Conservation (phyloP, 2,797 vertebrate genomes). For the Pantherophis vulpinus region DNA sequence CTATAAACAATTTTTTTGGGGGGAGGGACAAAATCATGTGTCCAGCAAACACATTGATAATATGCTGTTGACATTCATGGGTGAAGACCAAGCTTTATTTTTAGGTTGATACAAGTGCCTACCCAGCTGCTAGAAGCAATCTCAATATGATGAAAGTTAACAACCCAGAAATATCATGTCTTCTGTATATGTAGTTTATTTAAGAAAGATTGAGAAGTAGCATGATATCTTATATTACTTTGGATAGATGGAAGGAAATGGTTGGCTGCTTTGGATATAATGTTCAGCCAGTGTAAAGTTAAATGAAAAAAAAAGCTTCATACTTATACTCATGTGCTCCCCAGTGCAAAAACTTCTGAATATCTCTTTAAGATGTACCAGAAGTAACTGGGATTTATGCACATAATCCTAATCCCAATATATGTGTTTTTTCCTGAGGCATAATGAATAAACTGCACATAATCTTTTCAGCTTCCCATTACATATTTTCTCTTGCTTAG, state of each 20-base stretch:
- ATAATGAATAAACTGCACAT: background rate
- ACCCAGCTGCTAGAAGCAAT: background rate
- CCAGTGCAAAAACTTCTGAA: background rate
- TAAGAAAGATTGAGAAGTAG: background rate
- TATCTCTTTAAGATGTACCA: background rate
- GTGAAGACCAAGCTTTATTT: constrained; percentile 17
- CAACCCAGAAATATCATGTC: constrained; percentile 13
- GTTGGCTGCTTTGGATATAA: background rate
- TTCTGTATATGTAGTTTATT: constrained; percentile 21
- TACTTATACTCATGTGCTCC: background rate
- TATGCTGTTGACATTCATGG: background rate
- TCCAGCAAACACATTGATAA: background rate
- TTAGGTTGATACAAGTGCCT: background rate
- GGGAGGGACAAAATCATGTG: background rate
- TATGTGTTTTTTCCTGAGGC: background rate
- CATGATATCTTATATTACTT: constrained; percentile 8
- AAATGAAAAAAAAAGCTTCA: background rate
- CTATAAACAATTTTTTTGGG: constrained; percentile 9
- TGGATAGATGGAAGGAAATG: background rate
- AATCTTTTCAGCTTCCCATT: background rate
- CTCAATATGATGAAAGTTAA: background rate
- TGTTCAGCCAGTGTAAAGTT: background rate
- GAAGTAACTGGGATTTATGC: background rate
- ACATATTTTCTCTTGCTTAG: background rate
- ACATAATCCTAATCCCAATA: background rate